Percentiles rank a stretch among this genome's conserved stretches.
phyloP scores from a whole-genome alignment of 2,113 vertebrate genomes.

The Brachionichthys hirsutus region DNA sequence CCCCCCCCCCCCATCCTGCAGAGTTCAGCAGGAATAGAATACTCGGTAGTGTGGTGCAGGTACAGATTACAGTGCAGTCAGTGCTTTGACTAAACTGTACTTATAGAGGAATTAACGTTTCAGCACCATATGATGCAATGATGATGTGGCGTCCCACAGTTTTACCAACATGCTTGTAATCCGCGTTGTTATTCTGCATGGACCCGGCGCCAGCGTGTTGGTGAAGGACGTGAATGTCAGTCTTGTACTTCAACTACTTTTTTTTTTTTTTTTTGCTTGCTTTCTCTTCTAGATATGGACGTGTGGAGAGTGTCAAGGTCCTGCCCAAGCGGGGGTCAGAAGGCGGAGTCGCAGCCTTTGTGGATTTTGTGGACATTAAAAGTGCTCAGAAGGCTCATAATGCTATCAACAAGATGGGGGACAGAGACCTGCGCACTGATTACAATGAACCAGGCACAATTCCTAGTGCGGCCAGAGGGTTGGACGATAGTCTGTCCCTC shows the following conservation, averaged over 20 bases:
- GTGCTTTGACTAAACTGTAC: too few relatives aligned
- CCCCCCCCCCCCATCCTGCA: too few relatives aligned
- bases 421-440: conserved; percentile 99
- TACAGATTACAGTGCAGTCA: too few relatives aligned
- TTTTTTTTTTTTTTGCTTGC: conserved; percentile 36
- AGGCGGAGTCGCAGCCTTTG: conserved; percentile 97
- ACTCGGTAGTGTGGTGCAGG: too few relatives aligned
- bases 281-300: conserved; percentile 97
- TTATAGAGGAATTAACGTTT: too few relatives aligned
- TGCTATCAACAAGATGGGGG: conserved; percentile 99
- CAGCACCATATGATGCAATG: too few relatives aligned
- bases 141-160: too few relatives aligned
- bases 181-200: too few relatives aligned
- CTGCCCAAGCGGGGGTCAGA: conserved; percentile 97
- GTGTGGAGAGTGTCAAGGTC: conserved; percentile 98
- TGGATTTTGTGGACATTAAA: conserved; percentile 99
- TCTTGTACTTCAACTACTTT: conserved; percentile 14
- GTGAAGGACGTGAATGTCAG: too few relatives aligned
- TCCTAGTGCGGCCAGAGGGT: conserved; percentile 93
- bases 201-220: too few relatives aligned
- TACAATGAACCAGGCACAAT: conserved; percentile 99
- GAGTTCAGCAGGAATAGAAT: too few relatives aligned
- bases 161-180: too few relatives aligned
- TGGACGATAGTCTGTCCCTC: conserved; percentile 98
- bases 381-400: conserved; percentile 99